These are phyloP conservation scores for Euzophera pinguis DNA, from an alignment of 2,888 invertebrate genomes.

Conservation along the genomic window DNA sequence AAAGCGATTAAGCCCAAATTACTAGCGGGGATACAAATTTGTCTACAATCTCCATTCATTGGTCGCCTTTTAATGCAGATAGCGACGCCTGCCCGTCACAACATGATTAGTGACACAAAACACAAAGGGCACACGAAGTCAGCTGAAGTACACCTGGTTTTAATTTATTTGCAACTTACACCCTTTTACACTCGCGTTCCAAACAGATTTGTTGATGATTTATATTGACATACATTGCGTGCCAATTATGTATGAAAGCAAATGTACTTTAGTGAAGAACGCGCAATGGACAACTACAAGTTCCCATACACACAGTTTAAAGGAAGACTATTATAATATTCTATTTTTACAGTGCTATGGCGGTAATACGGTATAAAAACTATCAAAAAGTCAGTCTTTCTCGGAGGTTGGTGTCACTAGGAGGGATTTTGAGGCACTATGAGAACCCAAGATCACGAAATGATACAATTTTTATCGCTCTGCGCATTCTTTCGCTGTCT, in stretches of 20 bases:
- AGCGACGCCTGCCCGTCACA: constrained; percentile 45
- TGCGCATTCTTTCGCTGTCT: constrained; percentile 80
- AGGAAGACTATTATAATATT: constrained; percentile 44
- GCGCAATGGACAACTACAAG: not conserved
- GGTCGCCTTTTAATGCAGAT: constrained; percentile 42
- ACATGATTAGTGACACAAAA: constrained; percentile 38
- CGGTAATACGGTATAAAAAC: constrained; percentile 42
- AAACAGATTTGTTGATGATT: too few species aligned
- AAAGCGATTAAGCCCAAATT: constrained; percentile 56
- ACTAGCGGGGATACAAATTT: constrained; percentile 47
- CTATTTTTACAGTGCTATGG: constrained; percentile 61
- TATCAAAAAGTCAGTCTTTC: constrained; percentile 72
- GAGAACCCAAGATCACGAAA: constrained; percentile 85
- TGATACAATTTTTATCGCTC: constrained; percentile 90
- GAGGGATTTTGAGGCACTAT: constrained; percentile 43
- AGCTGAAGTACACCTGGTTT: constrained; percentile 40
- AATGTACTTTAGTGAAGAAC: not conserved
- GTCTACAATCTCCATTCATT: constrained; percentile 42
- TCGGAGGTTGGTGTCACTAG: constrained; percentile 71
- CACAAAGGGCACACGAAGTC: constrained; percentile 20
- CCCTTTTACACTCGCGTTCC: constrained; percentile 23
- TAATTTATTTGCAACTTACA: constrained; percentile 30
- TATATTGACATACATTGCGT: not conserved
- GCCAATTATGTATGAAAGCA: not conserved
- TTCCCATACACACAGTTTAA: constrained; percentile 35